Base-by-base conservation (phyloP, 1,140 invertebrate genomes). In the Drosophila sp. region DNA sequence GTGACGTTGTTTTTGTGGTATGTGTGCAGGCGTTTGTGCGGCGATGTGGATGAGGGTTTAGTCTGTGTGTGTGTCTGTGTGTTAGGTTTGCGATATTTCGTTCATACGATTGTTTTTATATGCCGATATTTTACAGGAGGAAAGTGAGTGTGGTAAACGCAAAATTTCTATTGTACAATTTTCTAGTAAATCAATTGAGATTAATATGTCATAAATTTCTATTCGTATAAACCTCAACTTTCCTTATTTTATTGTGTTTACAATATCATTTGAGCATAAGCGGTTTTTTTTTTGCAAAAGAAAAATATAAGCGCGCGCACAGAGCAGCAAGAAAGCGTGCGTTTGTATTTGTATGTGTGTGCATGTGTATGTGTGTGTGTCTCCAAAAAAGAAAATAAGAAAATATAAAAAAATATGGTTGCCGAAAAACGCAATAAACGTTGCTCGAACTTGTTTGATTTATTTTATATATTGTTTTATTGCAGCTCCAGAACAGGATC, bases 271-370 rank as follows among this genome's bases (percentile, higher is more conserved):
- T 23, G 23, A 23, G 56, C 33, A 58, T 25, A 58, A 38, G 30
- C 56, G 17, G 17, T 58, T 56, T 17, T 58, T 25, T 57, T 58
- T 35, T 58, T 25, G 56, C 56, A 38, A 83, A 79, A 79, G 38
- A 83, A 81, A 89, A 83, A 58, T 83, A 73, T 89, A 90, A 85
- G 80, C 86, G 85, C 81, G 79, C 80, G 85, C 85, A 69, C 81
- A 6, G 32, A 41, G 86, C 73, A 90, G 71, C 70, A 77, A 72
- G 65, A 38, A 38, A 38, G 35, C 57, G 55, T 87, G 70, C 66
- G 68, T 54, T 83, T 79, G 74, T 78, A 77, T 57, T 70, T 77
- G 83, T 86, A 70, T 72, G 68, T 72, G 44, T 66, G 66, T 54
- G 76, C 76, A 57, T 78, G 65, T 32, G 58, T 77, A 84, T 87